Percentiles rank a stretch among this genome's conserved stretches.
Evolutionary conservation across 2,113 vertebrate genomes (phyloP).

Genomic region (Rhynchomys soricoides): DNA sequence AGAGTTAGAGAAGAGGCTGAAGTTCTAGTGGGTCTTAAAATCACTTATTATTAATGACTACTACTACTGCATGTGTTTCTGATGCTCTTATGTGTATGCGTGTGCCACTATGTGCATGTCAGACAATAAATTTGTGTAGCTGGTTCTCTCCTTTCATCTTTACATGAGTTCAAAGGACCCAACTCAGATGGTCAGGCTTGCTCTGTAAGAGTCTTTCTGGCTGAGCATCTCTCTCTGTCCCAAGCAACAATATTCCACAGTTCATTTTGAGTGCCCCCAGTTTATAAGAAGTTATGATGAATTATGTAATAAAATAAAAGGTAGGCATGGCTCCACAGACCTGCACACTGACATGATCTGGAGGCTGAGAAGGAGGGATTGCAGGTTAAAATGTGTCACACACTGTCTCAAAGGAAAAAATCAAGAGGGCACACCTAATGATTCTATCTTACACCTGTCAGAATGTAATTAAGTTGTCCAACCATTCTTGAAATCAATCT

Average conservation of each 20-base stretch:
- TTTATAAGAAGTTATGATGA: background rate
- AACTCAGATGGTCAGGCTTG: background rate
- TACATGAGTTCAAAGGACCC: background rate
- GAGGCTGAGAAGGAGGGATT: background rate
- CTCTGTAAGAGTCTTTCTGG: background rate
- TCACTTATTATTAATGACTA: background rate
- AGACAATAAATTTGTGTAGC: background rate
- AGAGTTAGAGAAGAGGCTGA: background rate
- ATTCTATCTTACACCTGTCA: no score
- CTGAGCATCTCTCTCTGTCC: background rate
- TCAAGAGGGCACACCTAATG: no score
- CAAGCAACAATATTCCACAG: background rate
- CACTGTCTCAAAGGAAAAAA: no score
- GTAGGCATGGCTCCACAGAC: background rate
- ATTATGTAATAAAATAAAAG: background rate
- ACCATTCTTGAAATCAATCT: no score
- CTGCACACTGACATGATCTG: background rate
- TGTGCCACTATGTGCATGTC: background rate
- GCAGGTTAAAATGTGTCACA: background rate
- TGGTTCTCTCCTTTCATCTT: background rate
- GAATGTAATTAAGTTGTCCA: no score
- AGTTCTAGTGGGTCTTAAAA: background rate
- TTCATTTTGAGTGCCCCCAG: background rate
- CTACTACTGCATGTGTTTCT: background rate
- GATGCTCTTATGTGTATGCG: background rate